Conservation (phyloP, 2,113 vertebrate genomes). For the Eidolon helvum region DNA sequence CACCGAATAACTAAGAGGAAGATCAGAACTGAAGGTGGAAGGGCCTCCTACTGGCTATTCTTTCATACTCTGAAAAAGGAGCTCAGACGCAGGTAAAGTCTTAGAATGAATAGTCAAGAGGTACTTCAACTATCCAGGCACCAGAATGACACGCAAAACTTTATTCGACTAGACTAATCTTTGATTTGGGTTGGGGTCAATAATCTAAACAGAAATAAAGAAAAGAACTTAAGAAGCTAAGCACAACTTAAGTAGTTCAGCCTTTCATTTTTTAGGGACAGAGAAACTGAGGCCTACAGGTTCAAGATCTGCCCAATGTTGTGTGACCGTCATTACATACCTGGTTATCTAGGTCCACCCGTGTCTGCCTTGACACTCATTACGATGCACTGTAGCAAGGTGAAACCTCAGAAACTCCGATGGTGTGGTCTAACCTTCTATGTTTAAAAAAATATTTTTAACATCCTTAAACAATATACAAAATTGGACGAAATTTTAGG, state of each 20-base stretch:
- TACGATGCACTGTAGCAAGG: background rate
- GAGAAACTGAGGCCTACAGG: background rate
- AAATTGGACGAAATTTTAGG: background rate
- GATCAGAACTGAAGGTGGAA: background rate
- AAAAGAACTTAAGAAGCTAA: background rate
- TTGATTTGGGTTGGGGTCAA: background rate
- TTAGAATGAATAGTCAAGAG: background rate
- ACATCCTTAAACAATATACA: background rate
- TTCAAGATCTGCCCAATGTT: background rate
- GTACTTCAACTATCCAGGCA: background rate
- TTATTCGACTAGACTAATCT: background rate
- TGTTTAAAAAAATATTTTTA: background rate
- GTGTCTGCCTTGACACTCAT: background rate
- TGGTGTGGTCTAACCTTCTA: background rate
- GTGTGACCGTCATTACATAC: background rate
- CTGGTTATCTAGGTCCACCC: background rate
- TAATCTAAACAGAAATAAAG: background rate
- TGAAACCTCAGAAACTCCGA: background rate
- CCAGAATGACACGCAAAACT: background rate
- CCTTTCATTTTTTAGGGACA: background rate
- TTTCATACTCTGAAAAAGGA: background rate
- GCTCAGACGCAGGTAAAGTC: background rate
- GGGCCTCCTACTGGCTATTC: background rate
- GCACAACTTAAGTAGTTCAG: background rate
- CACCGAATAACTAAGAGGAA: constrained; percentile 16